phyloP scores from a whole-genome alignment of 1,140 invertebrate genomes.

The Anadara kagoshimensis region DNA sequence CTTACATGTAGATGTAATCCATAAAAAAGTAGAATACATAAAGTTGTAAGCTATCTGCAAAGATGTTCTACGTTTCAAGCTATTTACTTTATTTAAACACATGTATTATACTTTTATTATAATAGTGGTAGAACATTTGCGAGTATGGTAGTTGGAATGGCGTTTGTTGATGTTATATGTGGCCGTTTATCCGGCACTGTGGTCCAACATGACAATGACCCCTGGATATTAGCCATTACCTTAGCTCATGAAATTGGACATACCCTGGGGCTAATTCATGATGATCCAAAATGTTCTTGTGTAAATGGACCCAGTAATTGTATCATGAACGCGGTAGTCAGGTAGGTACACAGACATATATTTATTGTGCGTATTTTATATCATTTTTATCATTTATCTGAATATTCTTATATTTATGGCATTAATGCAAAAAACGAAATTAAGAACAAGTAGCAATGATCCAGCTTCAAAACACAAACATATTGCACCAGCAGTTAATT shows the following conservation, averaged over 20 bases:
- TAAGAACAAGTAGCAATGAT: too few species aligned
- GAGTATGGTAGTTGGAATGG: conserved; percentile 17
- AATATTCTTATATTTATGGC: background rate
- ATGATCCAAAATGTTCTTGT: conserved; percentile 11
- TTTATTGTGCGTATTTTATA: background rate
- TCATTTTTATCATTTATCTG: too few species aligned
- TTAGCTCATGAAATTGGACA: conserved; percentile 35
- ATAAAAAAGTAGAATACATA: too few species aligned
- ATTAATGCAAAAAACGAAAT: background rate
- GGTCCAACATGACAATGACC: background rate
- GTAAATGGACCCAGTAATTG: background rate
- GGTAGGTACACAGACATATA: background rate
- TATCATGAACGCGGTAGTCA: conserved; percentile 13
- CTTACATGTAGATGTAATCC: too few species aligned
- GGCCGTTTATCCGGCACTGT: conserved; percentile 10
- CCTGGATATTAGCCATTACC: conserved; percentile 1
- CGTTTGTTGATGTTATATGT: conserved; percentile 23
- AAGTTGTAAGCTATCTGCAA: too few species aligned
- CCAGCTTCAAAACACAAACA: too few species aligned
- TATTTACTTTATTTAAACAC: background rate
- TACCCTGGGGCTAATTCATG: conserved; percentile 19
- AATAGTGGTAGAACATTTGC: conserved; percentile 18
- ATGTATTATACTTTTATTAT: background rate
- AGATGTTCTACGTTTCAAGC: too few species aligned
- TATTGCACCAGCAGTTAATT: too few species aligned